phyloP scores from a whole-genome alignment of 2,113 vertebrate genomes.

The Ophiodon elongatus region DNA sequence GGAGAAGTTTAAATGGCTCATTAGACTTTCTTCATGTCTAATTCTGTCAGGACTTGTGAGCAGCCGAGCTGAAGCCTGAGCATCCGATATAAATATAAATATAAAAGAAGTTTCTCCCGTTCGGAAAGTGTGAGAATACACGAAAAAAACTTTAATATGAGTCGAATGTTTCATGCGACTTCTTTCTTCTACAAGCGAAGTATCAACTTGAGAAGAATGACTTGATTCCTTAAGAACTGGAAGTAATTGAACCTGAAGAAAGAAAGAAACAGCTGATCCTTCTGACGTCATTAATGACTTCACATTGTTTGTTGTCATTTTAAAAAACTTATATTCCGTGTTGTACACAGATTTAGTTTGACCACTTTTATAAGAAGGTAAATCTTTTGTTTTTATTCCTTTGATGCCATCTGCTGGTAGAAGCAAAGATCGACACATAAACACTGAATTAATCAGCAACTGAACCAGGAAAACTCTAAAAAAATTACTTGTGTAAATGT shows the following conservation, averaged over 20 bases:
- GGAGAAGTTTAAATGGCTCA: not conserved
- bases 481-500: not conserved
- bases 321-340: not conserved
- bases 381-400: not conserved
- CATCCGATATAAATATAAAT: not conserved
- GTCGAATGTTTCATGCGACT: not conserved
- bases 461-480: too few relatives aligned
- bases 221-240: not conserved
- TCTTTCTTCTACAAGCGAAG: not conserved
- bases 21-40: not conserved
- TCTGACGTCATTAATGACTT: not conserved
- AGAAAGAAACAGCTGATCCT: not conserved
- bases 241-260: not conserved
- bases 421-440: not conserved
- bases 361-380: not conserved
- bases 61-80: not conserved
- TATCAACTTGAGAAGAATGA: not conserved
- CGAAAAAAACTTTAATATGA: not conserved
- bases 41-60: constrained; percentile 5
- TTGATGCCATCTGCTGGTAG: constrained; percentile 58
- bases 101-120: not conserved
- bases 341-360: not conserved
- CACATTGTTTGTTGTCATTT: not conserved
- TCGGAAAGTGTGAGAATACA: not conserved
- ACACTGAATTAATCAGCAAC: not conserved